Base-by-base conservation (phyloP, 2,888 invertebrate species). In the Cybosia mesomella region DNA sequence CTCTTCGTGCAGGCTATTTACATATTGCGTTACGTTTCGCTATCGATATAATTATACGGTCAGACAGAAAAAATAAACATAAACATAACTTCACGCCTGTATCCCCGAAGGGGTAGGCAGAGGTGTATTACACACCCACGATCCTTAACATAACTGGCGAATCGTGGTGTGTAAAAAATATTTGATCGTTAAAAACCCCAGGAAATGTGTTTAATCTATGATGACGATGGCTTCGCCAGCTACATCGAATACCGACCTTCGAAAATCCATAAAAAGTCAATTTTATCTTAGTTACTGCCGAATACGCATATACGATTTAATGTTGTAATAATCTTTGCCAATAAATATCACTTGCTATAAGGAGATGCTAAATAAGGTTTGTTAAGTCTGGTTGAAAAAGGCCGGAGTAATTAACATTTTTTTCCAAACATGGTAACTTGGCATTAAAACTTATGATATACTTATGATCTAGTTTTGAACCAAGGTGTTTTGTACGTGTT, bases 321-420 rank as follows among this genome's bases (percentile, higher is more conserved):
- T 21, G 13, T 36, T 36, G 36, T 18, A 21, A 39, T 43, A 24
- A 36, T 22, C 32, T 43, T 22, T 13, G 49, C 49, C 49, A 49
- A 49, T 49, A 49, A 49, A 49, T 49, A 49, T 49, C 7, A 49
- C 18, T 43, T 49, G 49, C 49, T 49, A n/a, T 49, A 55, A n/a
- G 43, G 15, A 4, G 34, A 55, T 15, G 15, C 54, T 55, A 13
- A 61, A 60, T 55, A 60, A 39, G 60, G 66, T 28, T 55, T 13
- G 18, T 36, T 60, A 60, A 60, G 39, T 39, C 55, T 54, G 11
- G 54, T 22, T 39, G n/a, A n/a, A 61, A 55, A 39, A 66, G 28
- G 39, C 36, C 53, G 24, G 18, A 36, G 53, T 60, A 53, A 28
- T 59, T 59, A 59, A 28, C 24, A 64, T 58, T 58, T 2, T n/a